These are phyloP conservation scores for Cyprinodon diabolis DNA, from an alignment of 2,797 vertebrate genomes.

Conservation along the genomic window DNA sequence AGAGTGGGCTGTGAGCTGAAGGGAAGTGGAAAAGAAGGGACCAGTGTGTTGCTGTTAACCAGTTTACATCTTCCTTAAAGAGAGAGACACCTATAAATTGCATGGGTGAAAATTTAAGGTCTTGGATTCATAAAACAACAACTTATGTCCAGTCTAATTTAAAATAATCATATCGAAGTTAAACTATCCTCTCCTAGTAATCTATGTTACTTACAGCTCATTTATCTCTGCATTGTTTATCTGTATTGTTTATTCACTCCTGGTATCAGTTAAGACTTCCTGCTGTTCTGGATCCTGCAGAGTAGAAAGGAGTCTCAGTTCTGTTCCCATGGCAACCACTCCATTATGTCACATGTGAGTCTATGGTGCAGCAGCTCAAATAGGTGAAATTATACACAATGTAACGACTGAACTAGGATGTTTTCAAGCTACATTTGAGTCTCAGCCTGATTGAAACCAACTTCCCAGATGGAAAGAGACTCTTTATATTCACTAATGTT, in stretches of 20 bases:
- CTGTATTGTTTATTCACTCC: conserved; percentile 1
- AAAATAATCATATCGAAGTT: background rate
- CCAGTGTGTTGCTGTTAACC: conserved; percentile 74
- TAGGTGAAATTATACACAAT: conserved; percentile 30
- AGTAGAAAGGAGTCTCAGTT: conserved; percentile 20
- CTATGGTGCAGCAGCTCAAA: conserved; percentile 44
- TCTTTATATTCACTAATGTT: background rate
- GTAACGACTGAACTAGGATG: conserved; percentile 28
- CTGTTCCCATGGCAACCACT: conserved; percentile 47
- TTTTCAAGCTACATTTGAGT: conserved; percentile 3
- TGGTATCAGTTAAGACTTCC: conserved; percentile 28
- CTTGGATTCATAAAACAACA: conserved; percentile 1
- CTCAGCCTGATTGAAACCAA: background rate
- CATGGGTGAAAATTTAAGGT: conserved; percentile 9
- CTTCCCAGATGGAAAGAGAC: background rate
- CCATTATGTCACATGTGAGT: conserved; percentile 40
- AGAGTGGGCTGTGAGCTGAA: conserved; percentile 31
- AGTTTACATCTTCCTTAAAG: conserved; percentile 72
- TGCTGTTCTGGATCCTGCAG: conserved; percentile 16
- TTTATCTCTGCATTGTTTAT: background rate
- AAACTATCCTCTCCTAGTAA: background rate
- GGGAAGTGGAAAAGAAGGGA: conserved; percentile 32
- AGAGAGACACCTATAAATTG: conserved; percentile 43
- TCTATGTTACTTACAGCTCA: background rate
- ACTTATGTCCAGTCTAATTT: background rate